Conservation (phyloP, 2,113 vertebrate genomes). For the Camelus dromedarius region DNA sequence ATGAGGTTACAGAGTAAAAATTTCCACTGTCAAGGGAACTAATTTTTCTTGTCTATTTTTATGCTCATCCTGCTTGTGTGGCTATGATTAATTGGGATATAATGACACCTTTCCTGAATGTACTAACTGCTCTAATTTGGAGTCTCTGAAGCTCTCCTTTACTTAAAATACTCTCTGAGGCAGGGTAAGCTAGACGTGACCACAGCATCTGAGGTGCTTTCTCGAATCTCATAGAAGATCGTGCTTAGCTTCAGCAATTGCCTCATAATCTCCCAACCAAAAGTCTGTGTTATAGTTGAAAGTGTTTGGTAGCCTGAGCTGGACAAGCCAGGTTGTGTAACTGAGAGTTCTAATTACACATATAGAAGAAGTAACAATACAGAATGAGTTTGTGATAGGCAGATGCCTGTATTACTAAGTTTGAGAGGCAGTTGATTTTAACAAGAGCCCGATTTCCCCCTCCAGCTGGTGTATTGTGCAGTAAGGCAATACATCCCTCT, state of each 20-base stretch:
- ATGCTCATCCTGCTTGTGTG: not conserved
- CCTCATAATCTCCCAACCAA: not conserved
- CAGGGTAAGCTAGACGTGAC: rapidly evolving
- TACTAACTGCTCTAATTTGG: not conserved
- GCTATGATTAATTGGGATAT: not conserved
- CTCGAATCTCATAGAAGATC: not conserved
- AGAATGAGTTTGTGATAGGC: not conserved
- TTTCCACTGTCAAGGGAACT: not conserved
- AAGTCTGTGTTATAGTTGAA: not conserved
- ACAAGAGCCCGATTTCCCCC: not conserved
- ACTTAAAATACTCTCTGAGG: not conserved
- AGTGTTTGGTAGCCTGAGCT: not conserved
- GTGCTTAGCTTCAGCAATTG: not conserved
- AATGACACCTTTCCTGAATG: not conserved
- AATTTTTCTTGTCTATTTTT: not conserved
- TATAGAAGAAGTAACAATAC: not conserved
- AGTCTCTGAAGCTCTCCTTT: not conserved
- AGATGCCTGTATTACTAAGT: not conserved
- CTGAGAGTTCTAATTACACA: not conserved
- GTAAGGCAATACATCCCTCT: not conserved
- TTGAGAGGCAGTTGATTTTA: not conserved
- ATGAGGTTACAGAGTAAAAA: not conserved
- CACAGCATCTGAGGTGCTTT: not conserved
- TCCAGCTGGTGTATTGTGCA: not conserved
- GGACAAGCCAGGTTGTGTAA: not conserved